A percentile compares a stretch with the other conserved stretches of the same genome.
phyloP scores from a whole-genome alignment of 2,113 vertebrate genomes.

The Connochaetes taurinus region DNA sequence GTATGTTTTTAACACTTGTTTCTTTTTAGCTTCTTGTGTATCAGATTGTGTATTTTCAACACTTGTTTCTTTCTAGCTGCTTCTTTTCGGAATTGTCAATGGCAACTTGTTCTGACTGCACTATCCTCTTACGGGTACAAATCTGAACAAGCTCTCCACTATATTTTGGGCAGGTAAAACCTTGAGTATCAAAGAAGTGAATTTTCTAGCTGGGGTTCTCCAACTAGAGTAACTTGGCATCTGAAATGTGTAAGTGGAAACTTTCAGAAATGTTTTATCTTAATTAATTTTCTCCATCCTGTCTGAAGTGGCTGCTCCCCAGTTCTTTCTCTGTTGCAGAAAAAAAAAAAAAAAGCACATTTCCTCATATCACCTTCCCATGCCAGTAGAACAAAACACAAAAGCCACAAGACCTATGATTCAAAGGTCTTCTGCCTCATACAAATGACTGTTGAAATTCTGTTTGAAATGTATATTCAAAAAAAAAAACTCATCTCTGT shows the following conservation, averaged over 20 bases:
- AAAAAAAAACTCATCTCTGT: conserved; percentile 4
- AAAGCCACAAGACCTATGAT: conserved; percentile 53
- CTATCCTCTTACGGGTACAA: neutral
- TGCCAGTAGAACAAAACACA: conserved; percentile 50
- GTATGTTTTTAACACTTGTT: neutral
- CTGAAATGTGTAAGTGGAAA: conserved; percentile 51
- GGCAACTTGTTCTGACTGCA: neutral
- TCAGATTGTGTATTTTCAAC: neutral
- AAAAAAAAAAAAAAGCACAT: neutral
- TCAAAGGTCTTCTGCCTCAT: conserved; percentile 35
- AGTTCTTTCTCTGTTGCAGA: conserved; percentile 27
- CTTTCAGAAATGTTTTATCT: conserved; percentile 40
- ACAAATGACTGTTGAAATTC: conserved; percentile 4
- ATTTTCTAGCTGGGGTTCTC: conserved; percentile 39
- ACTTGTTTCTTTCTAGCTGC: neutral
- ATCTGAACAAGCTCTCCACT: neutral
- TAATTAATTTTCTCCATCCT: conserved; percentile 52
- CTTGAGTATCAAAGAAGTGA: conserved; percentile 11
- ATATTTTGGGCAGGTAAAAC: neutral
- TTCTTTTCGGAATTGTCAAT: neutral
- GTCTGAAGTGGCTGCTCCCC: conserved; percentile 17
- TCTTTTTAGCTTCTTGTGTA: neutral
- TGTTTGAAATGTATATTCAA: conserved; percentile 27
- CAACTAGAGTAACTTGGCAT: conserved; percentile 12
- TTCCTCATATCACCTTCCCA: conserved; percentile 38